phyloP scores from a whole-genome alignment of 2,797 vertebrate species.

The Tragelaphus oryx region DNA sequence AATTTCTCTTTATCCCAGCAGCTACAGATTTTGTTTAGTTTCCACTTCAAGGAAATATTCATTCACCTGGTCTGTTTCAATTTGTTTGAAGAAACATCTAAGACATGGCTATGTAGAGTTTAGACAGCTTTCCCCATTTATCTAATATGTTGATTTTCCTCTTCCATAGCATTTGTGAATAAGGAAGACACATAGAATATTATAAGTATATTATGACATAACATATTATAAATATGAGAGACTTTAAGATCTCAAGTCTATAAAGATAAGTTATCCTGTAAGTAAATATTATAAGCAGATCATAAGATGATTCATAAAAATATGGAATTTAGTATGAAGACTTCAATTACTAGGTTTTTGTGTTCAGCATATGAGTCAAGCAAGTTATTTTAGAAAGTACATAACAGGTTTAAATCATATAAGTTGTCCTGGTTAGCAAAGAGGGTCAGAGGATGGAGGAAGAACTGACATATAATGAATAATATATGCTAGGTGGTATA shows the following conservation, averaged over 20 bases:
- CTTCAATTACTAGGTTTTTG: not conserved
- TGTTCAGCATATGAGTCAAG: not conserved
- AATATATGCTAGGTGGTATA: not conserved
- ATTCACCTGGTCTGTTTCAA: not conserved
- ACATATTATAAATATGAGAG: not conserved
- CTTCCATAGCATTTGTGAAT: not conserved
- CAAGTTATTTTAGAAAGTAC: not conserved
- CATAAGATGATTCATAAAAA: not conserved
- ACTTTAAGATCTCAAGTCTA: not conserved
- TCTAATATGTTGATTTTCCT: not conserved
- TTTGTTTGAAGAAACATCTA: not conserved
- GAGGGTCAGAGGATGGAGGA: not conserved
- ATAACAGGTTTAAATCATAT: not conserved
- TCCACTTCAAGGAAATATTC: not conserved
- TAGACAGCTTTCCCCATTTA: not conserved
- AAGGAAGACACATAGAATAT: not conserved
- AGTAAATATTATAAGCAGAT: not conserved
- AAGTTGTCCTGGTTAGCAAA: not conserved
- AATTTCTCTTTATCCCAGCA: not conserved
- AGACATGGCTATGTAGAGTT: not conserved
- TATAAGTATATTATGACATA: not conserved
- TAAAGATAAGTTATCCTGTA: not conserved
- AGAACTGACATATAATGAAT: not conserved
- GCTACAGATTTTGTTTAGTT: not conserved
- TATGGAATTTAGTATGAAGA: not conserved